phyloP scores from a whole-genome alignment of 2,113 vertebrate genomes.

The Malurus elegans region DNA sequence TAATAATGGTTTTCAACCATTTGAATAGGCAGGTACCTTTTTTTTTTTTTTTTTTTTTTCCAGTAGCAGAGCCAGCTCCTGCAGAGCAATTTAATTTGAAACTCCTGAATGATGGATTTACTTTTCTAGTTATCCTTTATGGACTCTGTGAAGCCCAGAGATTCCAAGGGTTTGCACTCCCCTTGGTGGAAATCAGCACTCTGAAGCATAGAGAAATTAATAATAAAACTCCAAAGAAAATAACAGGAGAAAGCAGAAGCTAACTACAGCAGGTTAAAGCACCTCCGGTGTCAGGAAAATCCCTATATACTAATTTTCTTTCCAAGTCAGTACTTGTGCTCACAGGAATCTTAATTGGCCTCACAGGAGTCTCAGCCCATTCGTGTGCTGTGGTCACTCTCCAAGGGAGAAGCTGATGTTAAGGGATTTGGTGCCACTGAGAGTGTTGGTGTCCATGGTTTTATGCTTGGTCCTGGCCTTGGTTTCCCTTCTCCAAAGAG shows the following conservation, averaged over 20 bases:
- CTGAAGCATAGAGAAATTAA: background rate
- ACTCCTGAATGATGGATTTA: background rate
- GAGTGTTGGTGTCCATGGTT: background rate
- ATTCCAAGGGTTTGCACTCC: background rate
- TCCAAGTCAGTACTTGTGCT: background rate
- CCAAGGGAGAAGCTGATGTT: background rate
- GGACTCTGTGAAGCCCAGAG: background rate
- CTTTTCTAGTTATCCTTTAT: background rate
- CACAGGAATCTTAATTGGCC: background rate
- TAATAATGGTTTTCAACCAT: background rate
- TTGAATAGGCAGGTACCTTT: background rate
- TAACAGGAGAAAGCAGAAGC: background rate
- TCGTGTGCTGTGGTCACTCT: background rate
- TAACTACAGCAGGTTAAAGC: background rate
- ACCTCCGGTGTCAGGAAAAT: background rate
- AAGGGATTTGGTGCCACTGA: background rate
- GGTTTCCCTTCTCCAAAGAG: background rate
- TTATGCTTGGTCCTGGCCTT: background rate
- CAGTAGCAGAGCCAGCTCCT: background rate
- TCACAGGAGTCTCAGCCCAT: background rate
- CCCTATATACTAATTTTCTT: background rate
- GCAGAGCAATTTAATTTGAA: background rate
- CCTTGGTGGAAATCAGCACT: background rate
- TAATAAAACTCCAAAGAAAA: background rate
- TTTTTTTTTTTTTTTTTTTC: constrained; percentile 8